These are phyloP conservation scores for Linnaemya vulpina DNA, from an alignment of 2,888 invertebrate species.

Conservation along the genomic window DNA sequence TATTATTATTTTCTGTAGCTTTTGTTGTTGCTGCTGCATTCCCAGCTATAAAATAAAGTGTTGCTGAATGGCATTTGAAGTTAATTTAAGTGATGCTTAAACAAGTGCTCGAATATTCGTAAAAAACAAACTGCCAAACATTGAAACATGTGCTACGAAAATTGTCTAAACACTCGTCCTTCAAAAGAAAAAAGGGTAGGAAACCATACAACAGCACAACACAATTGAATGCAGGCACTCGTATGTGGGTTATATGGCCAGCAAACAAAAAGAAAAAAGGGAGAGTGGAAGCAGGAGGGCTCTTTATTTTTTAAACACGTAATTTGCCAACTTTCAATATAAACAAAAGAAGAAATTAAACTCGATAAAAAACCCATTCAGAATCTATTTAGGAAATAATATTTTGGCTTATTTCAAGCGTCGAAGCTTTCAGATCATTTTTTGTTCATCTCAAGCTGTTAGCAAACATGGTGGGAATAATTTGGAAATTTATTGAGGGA, in stretches of 20 bases:
- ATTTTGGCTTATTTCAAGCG: slow-evolving; percentile 63
- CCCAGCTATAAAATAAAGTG: slow-evolving; percentile 82
- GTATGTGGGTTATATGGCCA: slow-evolving; percentile 52
- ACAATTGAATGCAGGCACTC: background rate
- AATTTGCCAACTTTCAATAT: slow-evolving; percentile 36
- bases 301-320: slow-evolving; percentile 9
- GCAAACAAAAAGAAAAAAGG: slow-evolving; percentile 5
- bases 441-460: slow-evolving; percentile 22
- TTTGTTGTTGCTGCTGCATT: slow-evolving; percentile 31
- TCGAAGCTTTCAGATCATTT: slow-evolving; percentile 19
- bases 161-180: slow-evolving; percentile 26
- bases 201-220: slow-evolving; percentile 35
- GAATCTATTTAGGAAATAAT: slow-evolving; percentile 69
- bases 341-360: slow-evolving; percentile 31
- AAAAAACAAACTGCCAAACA: slow-evolving; percentile 1
- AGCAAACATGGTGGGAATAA: slow-evolving; percentile 46
- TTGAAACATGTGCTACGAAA: slow-evolving; percentile 69
- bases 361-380: slow-evolving; percentile 52
- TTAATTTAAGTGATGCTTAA: slow-evolving; percentile 82
- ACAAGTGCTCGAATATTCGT: slow-evolving; percentile 65
- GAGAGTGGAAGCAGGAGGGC: background rate
- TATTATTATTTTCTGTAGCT: background rate
- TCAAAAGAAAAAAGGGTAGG: slow-evolving; percentile 21
- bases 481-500: background rate
- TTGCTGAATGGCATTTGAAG: slow-evolving; percentile 82